These are phyloP conservation scores for Zele albiditarsus DNA, from an alignment of 2,888 invertebrate species.

Conservation along the genomic window DNA sequence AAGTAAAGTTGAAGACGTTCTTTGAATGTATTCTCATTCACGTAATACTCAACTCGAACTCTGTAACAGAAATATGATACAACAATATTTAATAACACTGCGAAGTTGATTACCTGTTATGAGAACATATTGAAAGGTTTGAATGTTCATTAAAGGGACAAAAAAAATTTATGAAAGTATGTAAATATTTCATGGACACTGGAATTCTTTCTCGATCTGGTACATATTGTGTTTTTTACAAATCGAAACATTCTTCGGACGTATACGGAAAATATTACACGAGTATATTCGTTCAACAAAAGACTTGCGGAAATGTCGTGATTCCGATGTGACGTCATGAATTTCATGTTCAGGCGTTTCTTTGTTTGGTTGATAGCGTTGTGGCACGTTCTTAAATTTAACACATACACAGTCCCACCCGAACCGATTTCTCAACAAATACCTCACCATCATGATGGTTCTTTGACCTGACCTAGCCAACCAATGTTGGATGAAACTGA, in stretches of 20 bases:
- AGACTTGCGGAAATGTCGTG: background rate
- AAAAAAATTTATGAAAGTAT: conserved; percentile 29
- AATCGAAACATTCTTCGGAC: background rate
- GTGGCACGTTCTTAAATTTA: background rate
- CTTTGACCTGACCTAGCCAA: conserved; percentile 35
- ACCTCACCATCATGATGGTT: background rate
- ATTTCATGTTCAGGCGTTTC: conserved; percentile 43
- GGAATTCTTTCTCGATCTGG: background rate
- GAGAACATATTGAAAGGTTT: conserved; percentile 2
- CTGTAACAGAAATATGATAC: conserved; percentile 79
- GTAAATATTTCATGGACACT: background rate
- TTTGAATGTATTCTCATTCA: conserved; percentile 99
- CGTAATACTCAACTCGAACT: conserved; percentile 99
- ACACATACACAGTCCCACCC: background rate
- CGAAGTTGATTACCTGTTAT: background rate
- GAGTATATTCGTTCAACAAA: background rate
- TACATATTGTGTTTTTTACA: background rate
- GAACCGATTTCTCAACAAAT: conserved; percentile 21
- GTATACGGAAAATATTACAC: background rate
- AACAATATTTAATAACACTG: background rate
- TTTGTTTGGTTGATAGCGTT: background rate
- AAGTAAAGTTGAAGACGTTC: conserved; percentile 99
- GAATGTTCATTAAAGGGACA: conserved; percentile 47
- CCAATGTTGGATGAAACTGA: conserved; percentile 30
- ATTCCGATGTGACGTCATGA: background rate